A percentile compares a stretch with the other conserved stretches of the same genome.
phyloP scores from a whole-genome alignment of 2,113 vertebrate species.

The Caretta caretta region DNA sequence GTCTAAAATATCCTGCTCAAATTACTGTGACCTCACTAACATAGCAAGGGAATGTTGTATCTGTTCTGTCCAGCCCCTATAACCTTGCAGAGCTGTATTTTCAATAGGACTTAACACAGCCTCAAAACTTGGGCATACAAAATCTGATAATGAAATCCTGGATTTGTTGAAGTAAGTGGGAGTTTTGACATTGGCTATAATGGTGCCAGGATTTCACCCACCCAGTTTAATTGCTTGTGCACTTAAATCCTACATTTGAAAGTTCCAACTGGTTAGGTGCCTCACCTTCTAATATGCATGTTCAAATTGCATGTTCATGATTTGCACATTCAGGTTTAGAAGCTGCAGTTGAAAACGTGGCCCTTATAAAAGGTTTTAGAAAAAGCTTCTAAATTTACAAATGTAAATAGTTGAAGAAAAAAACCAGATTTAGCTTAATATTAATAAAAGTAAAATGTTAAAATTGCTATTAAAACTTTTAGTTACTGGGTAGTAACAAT shows the following conservation, averaged over 20 bases:
- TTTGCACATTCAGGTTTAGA: not conserved
- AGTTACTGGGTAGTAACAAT: not conserved
- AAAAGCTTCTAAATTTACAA: not conserved
- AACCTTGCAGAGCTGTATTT: not conserved
- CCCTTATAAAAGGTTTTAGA: not conserved
- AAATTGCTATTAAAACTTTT: not conserved
- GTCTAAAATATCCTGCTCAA: not conserved
- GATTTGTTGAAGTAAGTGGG: not conserved
- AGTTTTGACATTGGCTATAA: not conserved
- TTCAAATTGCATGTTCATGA: not conserved
- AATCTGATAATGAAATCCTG: not conserved
- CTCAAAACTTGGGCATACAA: not conserved
- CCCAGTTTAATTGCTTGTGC: not conserved
- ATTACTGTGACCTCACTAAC: not conserved
- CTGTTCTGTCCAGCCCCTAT: not conserved
- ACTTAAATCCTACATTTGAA: fast-evolving
- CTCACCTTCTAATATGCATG: not conserved
- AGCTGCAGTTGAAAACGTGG: not conserved
- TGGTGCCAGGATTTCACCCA: not conserved
- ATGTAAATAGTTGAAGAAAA: not conserved
- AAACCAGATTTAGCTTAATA: not conserved
- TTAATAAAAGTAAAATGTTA: not conserved
- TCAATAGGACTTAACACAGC: not conserved
- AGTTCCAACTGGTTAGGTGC: not conserved
- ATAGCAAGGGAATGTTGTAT: not conserved